Base-by-base conservation (phyloP, 2,888 invertebrate species). In the Polyommatus icarus region DNA sequence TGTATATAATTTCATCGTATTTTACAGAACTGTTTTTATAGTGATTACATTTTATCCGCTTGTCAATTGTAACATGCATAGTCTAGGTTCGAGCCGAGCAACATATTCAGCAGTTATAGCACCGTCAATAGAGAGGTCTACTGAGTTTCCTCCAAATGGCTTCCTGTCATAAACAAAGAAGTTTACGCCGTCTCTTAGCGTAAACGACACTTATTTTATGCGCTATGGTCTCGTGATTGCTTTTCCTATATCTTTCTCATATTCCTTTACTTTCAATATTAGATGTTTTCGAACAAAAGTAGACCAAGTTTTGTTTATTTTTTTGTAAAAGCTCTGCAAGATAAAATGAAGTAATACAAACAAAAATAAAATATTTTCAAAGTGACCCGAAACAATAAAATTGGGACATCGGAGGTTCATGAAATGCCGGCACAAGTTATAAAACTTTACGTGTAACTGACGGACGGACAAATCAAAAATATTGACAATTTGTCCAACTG, bases 61-160 rank as follows among this genome's bases (percentile, higher is more conserved):
- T 76, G 5, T n/a, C 59, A 71, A 77, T 67, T 79, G 46, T 80
- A 10, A 46, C 36, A 5, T 20, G 78, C 57, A 57, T 73, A 29
- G 81, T 82, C 83, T 80, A 83, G 80, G 79, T 83, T 84, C 79
- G 36, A 72, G 15, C 24, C 72, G 29, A 57, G 79, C 82, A 84
- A 84, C 78, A 85, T 84, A 84, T 84, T 81, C 82, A 84, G 84
- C 83, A 85, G 85, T 84, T 84, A 86, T 86, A 86, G 83, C 80
- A 84, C 82, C 79, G 80, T 78, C 77, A 80, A 79, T 77, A 78
- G 77, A 79, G 81, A 76, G 78, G 79, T 78, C 78, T 80, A 82
- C 80, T 80, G 82, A 81, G 80, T 79, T 76, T 78, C 80, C 78
- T 79, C 79, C 76, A 77, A 80, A 78, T 79, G 79, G 79, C 76